Conservation (phyloP, 53 echinoderm and acorn worm genomes). For the Pentamera pediparva region DNA sequence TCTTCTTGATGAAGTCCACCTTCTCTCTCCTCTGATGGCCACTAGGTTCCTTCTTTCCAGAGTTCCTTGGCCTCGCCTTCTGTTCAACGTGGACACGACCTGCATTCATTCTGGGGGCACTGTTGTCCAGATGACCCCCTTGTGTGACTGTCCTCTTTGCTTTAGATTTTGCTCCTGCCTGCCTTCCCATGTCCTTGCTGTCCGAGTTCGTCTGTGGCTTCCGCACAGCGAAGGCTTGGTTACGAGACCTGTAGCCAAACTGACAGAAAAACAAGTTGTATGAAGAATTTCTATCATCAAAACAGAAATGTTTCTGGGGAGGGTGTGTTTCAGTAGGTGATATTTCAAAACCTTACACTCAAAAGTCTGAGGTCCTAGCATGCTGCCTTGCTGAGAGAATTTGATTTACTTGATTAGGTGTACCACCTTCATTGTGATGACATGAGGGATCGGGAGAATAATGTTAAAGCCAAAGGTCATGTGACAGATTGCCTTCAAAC, state of each 20-base stretch:
- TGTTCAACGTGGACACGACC: neutral
- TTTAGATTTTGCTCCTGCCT: neutral
- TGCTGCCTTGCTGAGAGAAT: no score
- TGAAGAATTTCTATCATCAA: neutral
- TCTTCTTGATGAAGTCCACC: slow-evolving; percentile 16
- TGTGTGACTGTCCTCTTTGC: neutral
- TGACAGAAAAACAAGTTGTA: slow-evolving; percentile 16
- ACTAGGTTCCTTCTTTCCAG: neutral
- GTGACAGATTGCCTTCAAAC: no score
- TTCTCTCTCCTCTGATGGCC: slow-evolving; percentile 18
- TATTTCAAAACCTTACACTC: no score
- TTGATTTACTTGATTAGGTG: no score
- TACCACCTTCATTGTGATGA: no score
- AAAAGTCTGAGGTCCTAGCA: no score
- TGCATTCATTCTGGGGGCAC: neutral
- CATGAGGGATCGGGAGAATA: no score
- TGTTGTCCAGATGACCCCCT: neutral
- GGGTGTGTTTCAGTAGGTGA: no score
- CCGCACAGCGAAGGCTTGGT: slow-evolving; percentile 61
- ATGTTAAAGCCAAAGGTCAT: no score
- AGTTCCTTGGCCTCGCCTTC: neutral
- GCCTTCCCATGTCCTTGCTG: slow-evolving; percentile 22
- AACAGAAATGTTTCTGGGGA: neutral
- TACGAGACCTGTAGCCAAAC: slow-evolving; percentile 72
- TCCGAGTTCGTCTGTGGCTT: slow-evolving; percentile 28